Evolutionary conservation across 2,797 vertebrate genomes (phyloP), one percentile per base, ranked within the genome.

Genomic region (Poecilia gillii): DNA sequence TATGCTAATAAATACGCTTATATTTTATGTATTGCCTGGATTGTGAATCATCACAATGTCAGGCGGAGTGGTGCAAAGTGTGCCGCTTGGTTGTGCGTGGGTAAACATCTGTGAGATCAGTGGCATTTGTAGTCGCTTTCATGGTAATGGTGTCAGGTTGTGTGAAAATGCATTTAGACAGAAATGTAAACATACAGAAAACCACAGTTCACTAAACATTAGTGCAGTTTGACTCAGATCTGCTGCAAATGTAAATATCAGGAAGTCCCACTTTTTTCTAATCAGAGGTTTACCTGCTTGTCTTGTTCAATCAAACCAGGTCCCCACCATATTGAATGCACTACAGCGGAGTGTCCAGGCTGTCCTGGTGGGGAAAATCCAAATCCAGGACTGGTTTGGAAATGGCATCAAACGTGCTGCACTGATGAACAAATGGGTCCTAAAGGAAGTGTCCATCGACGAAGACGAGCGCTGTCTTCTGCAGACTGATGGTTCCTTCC

Each of bases 351-450:
- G 98, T 71, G 98, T 99, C 9, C 99, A 99, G 91, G 99, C 99
- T 2, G 98, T 99, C 86, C 95, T 99, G 85, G 99, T 99, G 82
- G 99, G 99, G 74, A 99, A 99, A 94, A 98, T 99, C 88, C 98
- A 99, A 94, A 99, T 99, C 93, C 99, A 99, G 91, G 99, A 99
- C 89, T 99, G 99, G 99, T 99, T 99, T 89, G 98, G 98, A 80
- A 99, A 98, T 81, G 99, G 99, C 73, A 99, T 99, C 95, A 99
- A 99, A 94, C 97, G 97, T 77, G 98, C 97, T 74, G 97, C 99
- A 77, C 96, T 99, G 87, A 99, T 99, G 98, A 99, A 98, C 95
- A 99, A 98, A 90, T 99, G 98, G 98, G 92, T 96, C 62, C 92
- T 99, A 84, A 98, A 98, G 91, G 99, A 99, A 92, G 95, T 99